Evolutionary conservation across 2,113 vertebrate species (phyloP), one percentile per base, ranked within the genome.

Genomic region (Heptranchias perlo): DNA sequence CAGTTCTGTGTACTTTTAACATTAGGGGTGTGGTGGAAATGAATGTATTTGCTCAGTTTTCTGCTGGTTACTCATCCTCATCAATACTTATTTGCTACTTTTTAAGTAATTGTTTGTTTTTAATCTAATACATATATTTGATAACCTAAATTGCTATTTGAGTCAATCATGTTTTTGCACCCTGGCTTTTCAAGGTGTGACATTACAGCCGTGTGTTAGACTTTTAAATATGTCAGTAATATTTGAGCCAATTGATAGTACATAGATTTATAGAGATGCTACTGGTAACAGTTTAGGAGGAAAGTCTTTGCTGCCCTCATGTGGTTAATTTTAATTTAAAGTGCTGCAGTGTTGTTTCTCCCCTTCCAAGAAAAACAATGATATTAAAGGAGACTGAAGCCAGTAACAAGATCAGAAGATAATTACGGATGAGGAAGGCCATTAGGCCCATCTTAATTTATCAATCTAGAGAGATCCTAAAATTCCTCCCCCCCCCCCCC

Each of bases 281-380:
- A 14, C 0, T 44, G 78, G 39, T 23, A 7, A 47, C 16, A 39
- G 39, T 47, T 82, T 44, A n/a, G 76, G 25, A 52, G 49, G 44
- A 58, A 6, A 39, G 61, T 64, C 91, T 44, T 91, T 94, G 58
- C 58, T 94, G 91, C 91, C 91, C 91, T 94, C 91, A 23, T 94
- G 91, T 94, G 91, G 58, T 44, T 35, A 94, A 44, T 92, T 86
- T 61, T 64, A 94, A 64, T 23, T 94, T 62, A 93, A 89, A 52
- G n/a, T 93, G 35, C 35, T 39, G 54, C 35, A 39, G 39, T 47
- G 84, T 2, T 18, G 3, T 21, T 82, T 44, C 23, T 4, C 16
- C 44, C 39, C 78, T 44, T 82, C 39, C 39, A 2, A 4, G 31
- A n/a, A 82, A 73, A 47, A 7, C 44, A 39, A 82, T 39, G 11